phyloP scores from a whole-genome alignment of 2,888 invertebrate species.

The Stratiomys singularior region DNA sequence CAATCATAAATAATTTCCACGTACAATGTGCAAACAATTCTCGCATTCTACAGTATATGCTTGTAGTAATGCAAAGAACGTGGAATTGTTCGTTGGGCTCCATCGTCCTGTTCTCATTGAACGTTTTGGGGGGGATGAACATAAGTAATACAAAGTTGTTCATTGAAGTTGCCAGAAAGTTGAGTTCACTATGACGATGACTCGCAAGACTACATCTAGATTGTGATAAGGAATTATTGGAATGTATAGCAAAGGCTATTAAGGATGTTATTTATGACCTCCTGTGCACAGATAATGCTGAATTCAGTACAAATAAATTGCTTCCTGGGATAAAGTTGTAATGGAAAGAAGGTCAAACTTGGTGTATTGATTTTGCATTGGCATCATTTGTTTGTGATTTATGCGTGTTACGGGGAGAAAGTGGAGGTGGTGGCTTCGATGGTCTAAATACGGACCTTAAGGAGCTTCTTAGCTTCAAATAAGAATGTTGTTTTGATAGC shows the following conservation, averaged over 20 bases:
- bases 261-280: slow-evolving; percentile 30
- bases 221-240: slow-evolving; percentile 34
- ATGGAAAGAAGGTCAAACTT: slow-evolving; percentile 14
- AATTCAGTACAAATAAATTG: background rate
- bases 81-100: no score
- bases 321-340: background rate
- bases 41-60: no score
- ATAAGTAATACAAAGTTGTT: no score
- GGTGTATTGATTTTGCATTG: slow-evolving; percentile 1
- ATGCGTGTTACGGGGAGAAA: background rate
- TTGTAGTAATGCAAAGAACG: no score
- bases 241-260: slow-evolving; percentile 20
- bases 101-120: no score
- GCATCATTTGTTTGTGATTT: background rate
- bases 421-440: background rate
- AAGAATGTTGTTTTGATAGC: no score
- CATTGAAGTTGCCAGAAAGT: slow-evolving; percentile 13
- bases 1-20: no score
- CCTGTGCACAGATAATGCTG: background rate
- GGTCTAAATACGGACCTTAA: no score
- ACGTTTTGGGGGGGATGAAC: no score
- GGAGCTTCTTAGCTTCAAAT: no score
- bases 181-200: slow-evolving; percentile 20
- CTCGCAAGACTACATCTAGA: background rate
- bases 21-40: no score